Percentiles rank a stretch among this genome's conserved stretches.
Evolutionary conservation across 2,888 invertebrate genomes (phyloP).

Genomic region (Noctua fimbriata): DNA sequence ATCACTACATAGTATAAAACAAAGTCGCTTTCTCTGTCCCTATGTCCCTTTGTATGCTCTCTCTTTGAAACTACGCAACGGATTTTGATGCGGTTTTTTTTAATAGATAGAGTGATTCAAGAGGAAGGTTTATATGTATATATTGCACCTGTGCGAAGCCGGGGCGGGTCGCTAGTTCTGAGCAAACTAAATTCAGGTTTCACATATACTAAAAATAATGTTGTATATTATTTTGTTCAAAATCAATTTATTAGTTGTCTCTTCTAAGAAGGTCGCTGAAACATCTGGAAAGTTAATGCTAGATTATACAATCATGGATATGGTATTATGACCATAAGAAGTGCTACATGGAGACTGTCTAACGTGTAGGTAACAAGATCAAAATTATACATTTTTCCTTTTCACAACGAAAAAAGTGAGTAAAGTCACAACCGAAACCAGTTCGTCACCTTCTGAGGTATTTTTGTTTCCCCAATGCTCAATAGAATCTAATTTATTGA

Average conservation of each 20-base stretch:
- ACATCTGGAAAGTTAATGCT: background rate
- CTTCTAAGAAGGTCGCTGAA: background rate
- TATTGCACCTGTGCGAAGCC: too few species aligned
- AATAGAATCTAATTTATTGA: background rate
- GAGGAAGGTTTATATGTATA: too few species aligned
- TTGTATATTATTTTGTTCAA: background rate
- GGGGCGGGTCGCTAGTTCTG: too few species aligned
- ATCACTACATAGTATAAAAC: too few species aligned
- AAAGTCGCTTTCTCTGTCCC: too few species aligned
- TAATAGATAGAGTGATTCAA: too few species aligned
- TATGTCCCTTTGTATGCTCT: too few species aligned
- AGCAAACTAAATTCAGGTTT: too few species aligned
- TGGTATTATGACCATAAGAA: background rate
- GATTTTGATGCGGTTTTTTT: too few species aligned
- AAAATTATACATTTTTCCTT: background rate
- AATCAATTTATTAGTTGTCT: background rate
- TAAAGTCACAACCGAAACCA: background rate
- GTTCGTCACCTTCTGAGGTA: background rate
- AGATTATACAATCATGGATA: background rate
- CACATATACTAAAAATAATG: too few species aligned
- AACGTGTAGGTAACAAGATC: background rate
- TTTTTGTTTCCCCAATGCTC: background rate
- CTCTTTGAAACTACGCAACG: too few species aligned
- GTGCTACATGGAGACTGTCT: background rate
- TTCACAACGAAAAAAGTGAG: background rate